These are phyloP conservation scores for Lagodon rhomboides DNA, from an alignment of 2,797 vertebrate genomes.

Conservation along the genomic window DNA sequence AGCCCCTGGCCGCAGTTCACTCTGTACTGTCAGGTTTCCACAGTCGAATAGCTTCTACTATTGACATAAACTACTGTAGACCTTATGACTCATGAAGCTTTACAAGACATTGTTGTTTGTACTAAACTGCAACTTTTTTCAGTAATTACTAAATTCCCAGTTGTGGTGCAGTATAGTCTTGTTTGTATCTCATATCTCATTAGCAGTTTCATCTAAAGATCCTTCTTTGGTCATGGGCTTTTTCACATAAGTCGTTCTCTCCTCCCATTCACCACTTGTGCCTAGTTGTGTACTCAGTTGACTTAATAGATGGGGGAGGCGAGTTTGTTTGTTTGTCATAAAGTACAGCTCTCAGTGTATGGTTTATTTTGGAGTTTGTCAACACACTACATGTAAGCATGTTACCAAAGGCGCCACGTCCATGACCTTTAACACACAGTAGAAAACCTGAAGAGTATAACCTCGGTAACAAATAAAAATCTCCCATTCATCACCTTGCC, in stretches of 20 bases:
- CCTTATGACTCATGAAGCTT: background rate
- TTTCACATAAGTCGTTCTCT: background rate
- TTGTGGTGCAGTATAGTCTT: background rate
- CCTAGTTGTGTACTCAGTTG: conserved; percentile 8
- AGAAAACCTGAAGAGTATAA: conserved; percentile 13
- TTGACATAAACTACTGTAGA: conserved; percentile 9
- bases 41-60: background rate
- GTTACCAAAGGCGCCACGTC: conserved; percentile 3
- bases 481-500: conserved; percentile 54
- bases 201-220: conserved; percentile 1
- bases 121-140: background rate
- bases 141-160: background rate
- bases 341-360: background rate
- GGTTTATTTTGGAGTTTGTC: conserved; percentile 19
- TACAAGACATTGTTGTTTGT: background rate
- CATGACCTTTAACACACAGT: conserved; percentile 28
- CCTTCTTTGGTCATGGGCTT: background rate
- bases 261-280: background rate
- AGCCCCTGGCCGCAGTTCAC: background rate
- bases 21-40: background rate
- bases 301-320: background rate
- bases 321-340: conserved; percentile 10
- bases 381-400: conserved; percentile 13
- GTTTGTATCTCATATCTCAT: conserved; percentile 1
- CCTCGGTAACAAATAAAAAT: conserved; percentile 32